These are phyloP conservation scores for Frieseomelitta varia DNA, from an alignment of 1,140 invertebrate genomes.

Conservation along the genomic window DNA sequence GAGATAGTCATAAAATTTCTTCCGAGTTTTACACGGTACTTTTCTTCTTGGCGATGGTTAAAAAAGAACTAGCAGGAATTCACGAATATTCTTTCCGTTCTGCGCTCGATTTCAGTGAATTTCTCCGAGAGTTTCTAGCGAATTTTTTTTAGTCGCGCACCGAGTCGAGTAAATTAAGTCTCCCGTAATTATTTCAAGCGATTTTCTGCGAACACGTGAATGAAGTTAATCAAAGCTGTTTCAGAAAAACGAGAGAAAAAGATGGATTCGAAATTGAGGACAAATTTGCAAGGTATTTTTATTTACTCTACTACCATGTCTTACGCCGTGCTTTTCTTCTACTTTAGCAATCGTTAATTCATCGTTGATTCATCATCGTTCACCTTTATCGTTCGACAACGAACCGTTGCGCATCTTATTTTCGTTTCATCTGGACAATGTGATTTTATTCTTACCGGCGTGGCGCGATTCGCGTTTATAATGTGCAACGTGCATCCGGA, in stretches of 20 bases:
- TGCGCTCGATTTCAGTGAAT: conserved; percentile 11
- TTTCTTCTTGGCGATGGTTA: neutral
- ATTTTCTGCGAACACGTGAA: conserved; percentile 17
- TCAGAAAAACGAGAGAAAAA: neutral
- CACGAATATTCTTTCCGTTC: conserved; percentile 2
- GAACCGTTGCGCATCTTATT: conserved; percentile 49
- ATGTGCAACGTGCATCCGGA: neutral
- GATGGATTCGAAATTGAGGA: neutral
- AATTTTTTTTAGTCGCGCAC: neutral
- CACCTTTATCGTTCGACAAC: conserved; percentile 26
- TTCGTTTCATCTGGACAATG: conserved; percentile 48
- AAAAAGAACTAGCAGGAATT: neutral
- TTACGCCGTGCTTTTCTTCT: conserved; percentile 38
- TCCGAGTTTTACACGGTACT: neutral
- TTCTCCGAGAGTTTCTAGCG: neutral
- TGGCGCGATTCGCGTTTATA: neutral
- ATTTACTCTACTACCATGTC: neutral
- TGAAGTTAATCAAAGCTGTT: conserved; percentile 25
- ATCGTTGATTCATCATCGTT: conserved; percentile 58
- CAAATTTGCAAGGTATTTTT: conserved; percentile 50
- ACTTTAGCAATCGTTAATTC: conserved; percentile 32
- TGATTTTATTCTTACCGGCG: conserved; percentile 44
- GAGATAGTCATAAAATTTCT: neutral
- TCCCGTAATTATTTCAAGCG: conserved; percentile 50
- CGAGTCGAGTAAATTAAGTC: conserved; percentile 5